Percentiles rank a stretch among this genome's conserved stretches.
phyloP scores from a whole-genome alignment of 1,140 invertebrate species.

The Thaumatotibia leucotreta region DNA sequence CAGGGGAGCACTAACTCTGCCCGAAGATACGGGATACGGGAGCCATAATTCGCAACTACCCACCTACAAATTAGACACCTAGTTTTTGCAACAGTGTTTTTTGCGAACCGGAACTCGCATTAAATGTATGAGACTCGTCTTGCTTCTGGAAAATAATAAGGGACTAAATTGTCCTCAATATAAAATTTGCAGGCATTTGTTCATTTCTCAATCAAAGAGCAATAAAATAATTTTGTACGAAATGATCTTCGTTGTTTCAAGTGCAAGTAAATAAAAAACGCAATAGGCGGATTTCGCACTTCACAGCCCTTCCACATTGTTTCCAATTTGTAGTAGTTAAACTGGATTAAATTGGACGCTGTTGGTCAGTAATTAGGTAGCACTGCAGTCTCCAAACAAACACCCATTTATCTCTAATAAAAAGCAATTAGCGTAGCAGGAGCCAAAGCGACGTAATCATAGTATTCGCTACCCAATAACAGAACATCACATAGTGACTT shows the following conservation, averaged over 20 bases:
- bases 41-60: conserved; percentile 20
- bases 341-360: too few species aligned
- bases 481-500: background rate
- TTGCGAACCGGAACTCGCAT: background rate
- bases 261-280: too few species aligned
- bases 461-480: background rate
- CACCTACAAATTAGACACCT: conserved; percentile 11
- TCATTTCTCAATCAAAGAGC: too few species aligned
- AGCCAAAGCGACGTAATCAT: background rate
- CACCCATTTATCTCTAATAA: background rate
- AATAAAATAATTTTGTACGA: too few species aligned
- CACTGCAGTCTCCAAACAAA: background rate
- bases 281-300: too few species aligned
- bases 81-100: background rate
- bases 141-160: too few species aligned
- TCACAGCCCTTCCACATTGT: too few species aligned
- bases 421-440: background rate
- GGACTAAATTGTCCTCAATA: too few species aligned
- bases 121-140: too few species aligned
- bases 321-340: too few species aligned
- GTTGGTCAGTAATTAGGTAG: background rate
- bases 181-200: too few species aligned
- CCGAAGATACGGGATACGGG: conserved; percentile 3
- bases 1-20: conserved; percentile 18
- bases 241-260: too few species aligned